Conservation (phyloP, 2,797 vertebrate species). For the Euphonia xanthogaster region DNA sequence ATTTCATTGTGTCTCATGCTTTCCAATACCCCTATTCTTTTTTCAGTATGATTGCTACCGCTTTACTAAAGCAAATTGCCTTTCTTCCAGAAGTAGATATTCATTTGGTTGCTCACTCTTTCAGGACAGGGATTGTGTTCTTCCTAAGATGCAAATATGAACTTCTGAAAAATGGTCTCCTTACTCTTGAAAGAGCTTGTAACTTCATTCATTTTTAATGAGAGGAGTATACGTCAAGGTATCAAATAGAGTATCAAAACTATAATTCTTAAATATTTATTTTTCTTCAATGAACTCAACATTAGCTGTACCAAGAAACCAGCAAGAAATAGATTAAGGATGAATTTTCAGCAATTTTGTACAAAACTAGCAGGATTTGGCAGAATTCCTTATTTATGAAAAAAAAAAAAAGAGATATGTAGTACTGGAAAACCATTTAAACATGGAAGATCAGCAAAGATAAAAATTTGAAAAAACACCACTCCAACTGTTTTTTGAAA, state of each 20-base stretch:
- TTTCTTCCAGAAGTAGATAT: neutral
- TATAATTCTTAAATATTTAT: neutral
- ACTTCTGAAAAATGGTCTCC: neutral
- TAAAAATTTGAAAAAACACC: rapidly evolving
- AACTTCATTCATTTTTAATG: neutral
- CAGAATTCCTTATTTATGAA: neutral
- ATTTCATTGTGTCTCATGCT: neutral
- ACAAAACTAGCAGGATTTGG: neutral
- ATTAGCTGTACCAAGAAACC: neutral
- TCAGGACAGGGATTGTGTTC: neutral
- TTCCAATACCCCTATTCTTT: neutral
- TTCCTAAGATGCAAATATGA: neutral
- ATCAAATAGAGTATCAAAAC: neutral
- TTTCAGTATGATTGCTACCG: neutral
- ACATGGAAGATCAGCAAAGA: neutral
- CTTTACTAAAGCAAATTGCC: neutral
- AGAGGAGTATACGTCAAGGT: neutral
- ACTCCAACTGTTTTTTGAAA: neutral
- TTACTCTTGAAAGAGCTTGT: neutral
- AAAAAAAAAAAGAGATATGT: neutral
- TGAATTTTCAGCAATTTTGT: neutral
- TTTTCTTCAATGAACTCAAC: neutral
- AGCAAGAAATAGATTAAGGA: neutral
- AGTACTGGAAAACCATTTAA: neutral
- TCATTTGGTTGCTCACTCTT: neutral